Conservation (phyloP, 2,797 vertebrate genomes). For the Sebastes nivosus region DNA sequence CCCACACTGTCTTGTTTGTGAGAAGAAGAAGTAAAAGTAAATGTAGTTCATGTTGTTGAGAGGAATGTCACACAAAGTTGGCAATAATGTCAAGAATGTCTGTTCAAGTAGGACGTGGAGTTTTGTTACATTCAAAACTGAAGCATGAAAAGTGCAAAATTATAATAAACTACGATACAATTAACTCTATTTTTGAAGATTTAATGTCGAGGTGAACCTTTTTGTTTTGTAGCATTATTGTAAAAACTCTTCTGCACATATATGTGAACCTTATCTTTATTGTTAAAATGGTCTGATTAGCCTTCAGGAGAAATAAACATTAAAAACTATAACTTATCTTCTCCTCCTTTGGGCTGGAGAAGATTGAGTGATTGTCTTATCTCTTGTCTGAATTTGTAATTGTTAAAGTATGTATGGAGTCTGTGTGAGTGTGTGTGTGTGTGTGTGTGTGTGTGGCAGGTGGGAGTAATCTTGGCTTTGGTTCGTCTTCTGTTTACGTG, state of each 20-base stretch:
- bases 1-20: not conserved
- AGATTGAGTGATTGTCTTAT: constrained; percentile 14
- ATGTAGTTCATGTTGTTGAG: not conserved
- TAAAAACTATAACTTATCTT: constrained; percentile 13
- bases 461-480: constrained; percentile 31
- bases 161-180: not conserved
- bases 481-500: constrained; percentile 24
- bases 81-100: not conserved
- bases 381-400: constrained; percentile 11
- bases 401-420: not conserved
- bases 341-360: not conserved
- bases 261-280: constrained; percentile 13
- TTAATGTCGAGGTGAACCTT: not conserved
- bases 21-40: not conserved
- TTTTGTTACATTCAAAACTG: not conserved
- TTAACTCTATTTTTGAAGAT: not conserved
- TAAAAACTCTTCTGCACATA: not conserved
- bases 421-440: not conserved
- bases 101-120: not conserved
- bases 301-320: constrained; percentile 3
- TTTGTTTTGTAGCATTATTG: not conserved
- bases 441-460: constrained; percentile 3
- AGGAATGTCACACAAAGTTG: not conserved
- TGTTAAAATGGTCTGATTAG: constrained; percentile 22
- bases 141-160: not conserved